phyloP scores from a whole-genome alignment of 2,888 invertebrate genomes.

The Hymenopus coronatus region DNA sequence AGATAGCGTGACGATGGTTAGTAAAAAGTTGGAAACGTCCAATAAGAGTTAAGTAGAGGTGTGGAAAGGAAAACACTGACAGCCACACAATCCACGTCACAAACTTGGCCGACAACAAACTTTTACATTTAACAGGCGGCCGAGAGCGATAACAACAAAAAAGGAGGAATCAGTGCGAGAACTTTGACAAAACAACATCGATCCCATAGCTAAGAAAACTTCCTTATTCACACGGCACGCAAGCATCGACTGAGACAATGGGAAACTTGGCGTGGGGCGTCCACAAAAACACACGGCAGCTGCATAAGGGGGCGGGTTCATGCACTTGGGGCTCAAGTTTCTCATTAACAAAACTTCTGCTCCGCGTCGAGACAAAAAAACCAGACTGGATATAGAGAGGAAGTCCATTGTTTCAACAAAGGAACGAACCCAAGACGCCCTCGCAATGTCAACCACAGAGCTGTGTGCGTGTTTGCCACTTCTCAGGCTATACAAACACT shows the following conservation, averaged over 20 bases:
- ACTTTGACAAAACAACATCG: background rate
- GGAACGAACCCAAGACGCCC: no score
- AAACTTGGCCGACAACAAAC: background rate
- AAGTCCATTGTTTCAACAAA: no score
- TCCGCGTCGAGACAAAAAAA: no score
- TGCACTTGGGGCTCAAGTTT: no score
- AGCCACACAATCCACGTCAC: background rate
- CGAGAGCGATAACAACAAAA: background rate
- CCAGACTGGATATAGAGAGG: no score
- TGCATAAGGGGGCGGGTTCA: background rate
- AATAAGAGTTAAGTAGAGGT: background rate
- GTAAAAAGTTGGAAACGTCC: background rate
- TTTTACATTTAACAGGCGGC: background rate
- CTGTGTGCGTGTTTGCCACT: no score
- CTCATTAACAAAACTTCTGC: no score
- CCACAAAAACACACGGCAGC: background rate
- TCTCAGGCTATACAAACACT: no score
- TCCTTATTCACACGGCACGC: background rate
- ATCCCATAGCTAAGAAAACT: background rate
- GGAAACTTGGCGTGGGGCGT: background rate
- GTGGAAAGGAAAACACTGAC: background rate
- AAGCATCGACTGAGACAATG: background rate
- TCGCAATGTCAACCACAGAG: no score
- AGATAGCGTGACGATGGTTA: no score
- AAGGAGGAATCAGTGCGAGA: background rate